These are phyloP conservation scores for Nematostella vectensis DNA, from an alignment of 92 coral and sea anemone genomes.

Conservation along the genomic window DNA sequence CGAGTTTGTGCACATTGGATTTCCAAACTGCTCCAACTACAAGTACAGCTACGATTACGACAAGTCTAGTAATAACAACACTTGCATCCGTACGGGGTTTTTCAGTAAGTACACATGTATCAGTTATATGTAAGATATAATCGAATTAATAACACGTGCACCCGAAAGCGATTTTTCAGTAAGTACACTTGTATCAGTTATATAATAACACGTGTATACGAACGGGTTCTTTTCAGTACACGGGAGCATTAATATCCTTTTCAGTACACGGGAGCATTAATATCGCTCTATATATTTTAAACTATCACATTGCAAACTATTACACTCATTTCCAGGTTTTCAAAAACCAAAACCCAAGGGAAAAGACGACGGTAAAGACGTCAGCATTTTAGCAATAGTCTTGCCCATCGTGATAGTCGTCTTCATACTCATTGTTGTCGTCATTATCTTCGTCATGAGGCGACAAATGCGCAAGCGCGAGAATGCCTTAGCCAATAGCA, in stretches of 20 bases:
- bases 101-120: constrained; percentile 75
- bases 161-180: too few relatives aligned
- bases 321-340: not conserved
- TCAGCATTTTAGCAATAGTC: constrained; percentile 14
- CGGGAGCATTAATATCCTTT: too few relatives aligned
- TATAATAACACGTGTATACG: too few relatives aligned
- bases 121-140: too few relatives aligned
- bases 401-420: constrained; percentile 32
- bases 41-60: constrained; percentile 19
- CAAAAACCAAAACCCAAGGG: not conserved
- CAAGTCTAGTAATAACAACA: constrained; percentile 24
- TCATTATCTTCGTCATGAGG: constrained; percentile 14
- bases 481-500: constrained; percentile 24
- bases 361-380: not conserved
- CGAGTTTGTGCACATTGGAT: constrained; percentile 56
- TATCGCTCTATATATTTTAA: not conserved
- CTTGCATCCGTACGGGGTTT: constrained; percentile 63
- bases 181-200: too few relatives aligned
- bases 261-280: too few relatives aligned
- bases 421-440: constrained; percentile 24
- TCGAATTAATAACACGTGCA: too few relatives aligned
- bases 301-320: not conserved
- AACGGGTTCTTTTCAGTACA: too few relatives aligned
- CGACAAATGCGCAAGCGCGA: constrained; percentile 24
- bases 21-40: constrained; percentile 69